Conservation (phyloP, 1,140 invertebrate species). For the Caerostris extrusa region DNA sequence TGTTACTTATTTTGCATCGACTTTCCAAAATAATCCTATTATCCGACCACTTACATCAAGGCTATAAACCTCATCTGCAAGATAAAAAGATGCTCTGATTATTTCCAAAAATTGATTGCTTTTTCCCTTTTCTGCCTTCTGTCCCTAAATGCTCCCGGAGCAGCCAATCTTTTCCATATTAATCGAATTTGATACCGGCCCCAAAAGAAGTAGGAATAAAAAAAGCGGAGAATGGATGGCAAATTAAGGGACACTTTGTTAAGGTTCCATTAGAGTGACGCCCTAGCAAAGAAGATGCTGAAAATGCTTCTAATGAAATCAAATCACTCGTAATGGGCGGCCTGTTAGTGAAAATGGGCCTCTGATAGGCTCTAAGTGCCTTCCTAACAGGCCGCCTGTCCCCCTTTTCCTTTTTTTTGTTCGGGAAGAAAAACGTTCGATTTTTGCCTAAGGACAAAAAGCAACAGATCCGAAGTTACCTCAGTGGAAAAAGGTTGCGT, state of each 20-base stretch:
- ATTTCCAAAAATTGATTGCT: slow-evolving; percentile 3
- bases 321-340: slow-evolving; percentile 67
- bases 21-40: slow-evolving; percentile 31
- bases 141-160: not conserved
- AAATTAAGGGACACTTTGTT: slow-evolving; percentile 51
- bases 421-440: not conserved
- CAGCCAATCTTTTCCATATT: slow-evolving; percentile 34
- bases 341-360: slow-evolving; percentile 64
- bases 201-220: not conserved
- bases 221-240: not conserved
- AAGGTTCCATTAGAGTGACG: slow-evolving; percentile 38
- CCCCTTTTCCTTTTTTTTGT: not conserved
- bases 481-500: not conserved
- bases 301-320: slow-evolving; percentile 67
- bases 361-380: slow-evolving; percentile 62
- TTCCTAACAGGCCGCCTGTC: not conserved
- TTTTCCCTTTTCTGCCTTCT: not conserved
- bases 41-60: not conserved
- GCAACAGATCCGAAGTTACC: not conserved
- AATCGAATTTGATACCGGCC: slow-evolving; percentile 59
- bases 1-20: not conserved
- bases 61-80: not conserved
- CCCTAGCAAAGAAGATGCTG: slow-evolving; percentile 40
- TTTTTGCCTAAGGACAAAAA: not conserved
- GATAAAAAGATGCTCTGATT: slow-evolving; percentile 10